phyloP scores from a whole-genome alignment of 2,888 invertebrate species.

The Monochamus alternatus region DNA sequence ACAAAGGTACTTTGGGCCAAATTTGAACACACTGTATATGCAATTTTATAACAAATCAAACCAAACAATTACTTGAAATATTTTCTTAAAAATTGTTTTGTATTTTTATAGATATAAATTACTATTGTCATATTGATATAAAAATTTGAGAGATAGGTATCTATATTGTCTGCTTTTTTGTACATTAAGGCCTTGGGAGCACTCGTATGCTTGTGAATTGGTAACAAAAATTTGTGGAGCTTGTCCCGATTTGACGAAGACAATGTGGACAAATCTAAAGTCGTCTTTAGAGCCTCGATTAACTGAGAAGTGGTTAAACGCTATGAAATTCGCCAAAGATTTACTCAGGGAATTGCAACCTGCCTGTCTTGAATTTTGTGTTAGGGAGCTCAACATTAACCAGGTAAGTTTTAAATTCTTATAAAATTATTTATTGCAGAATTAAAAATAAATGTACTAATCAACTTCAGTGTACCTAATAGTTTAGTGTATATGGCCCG shows the following conservation, averaged over 20 bases:
- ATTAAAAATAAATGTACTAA: not conserved
- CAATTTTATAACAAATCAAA: too few species aligned
- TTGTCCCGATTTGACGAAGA: conserved; percentile 82
- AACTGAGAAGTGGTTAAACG: conserved; percentile 74
- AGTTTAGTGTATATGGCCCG: too few species aligned
- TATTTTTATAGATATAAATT: not conserved
- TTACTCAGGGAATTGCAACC: conserved; percentile 72
- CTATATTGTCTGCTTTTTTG: not conserved
- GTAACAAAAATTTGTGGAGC: conserved; percentile 77
- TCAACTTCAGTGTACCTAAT: too few species aligned
- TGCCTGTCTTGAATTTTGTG: conserved; percentile 71
- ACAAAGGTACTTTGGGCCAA: too few species aligned
- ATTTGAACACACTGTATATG: too few species aligned
- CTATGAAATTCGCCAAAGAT: conserved; percentile 71
- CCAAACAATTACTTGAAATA: too few species aligned
- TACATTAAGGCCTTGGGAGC: conserved; percentile 76
- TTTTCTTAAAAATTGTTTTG: too few species aligned
- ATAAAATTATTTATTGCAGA: not conserved
- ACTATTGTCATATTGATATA: not conserved
- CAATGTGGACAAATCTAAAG: conserved; percentile 76
- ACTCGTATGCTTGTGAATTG: conserved; percentile 77
- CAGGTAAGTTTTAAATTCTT: conserved; percentile 70
- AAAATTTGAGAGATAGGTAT: not conserved
- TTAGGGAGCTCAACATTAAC: conserved; percentile 70
- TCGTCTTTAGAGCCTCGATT: conserved; percentile 76